Base-by-base conservation (phyloP, 1,140 invertebrate species). In the Chlorops oryzae region DNA sequence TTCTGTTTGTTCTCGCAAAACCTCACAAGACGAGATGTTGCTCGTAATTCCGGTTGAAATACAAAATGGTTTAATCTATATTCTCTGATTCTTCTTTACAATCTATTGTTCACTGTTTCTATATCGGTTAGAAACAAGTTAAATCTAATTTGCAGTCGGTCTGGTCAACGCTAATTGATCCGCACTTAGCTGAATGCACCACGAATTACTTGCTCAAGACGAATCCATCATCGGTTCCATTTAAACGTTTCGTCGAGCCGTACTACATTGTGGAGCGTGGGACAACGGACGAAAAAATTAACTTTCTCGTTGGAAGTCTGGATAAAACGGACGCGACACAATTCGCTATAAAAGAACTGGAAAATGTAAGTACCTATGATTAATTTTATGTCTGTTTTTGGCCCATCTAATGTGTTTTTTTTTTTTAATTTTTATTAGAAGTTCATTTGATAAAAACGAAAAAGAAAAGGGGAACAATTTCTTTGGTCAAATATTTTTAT, bases 191-290 rank as follows among this genome's bases (percentile, higher is more conserved):
- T 5, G 56, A 66, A 40, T 59, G 57, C 37, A 66, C 63, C 15
- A 59, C 63, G 51, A 64, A 69, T 39, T 69, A 59, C 58, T 43
- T 69, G 32, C 69, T 65, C 58, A 56, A 47, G 38, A 55, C 62
- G n/a, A 59, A 10, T 10, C 56, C 7, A 61, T 12, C 22, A 2
- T 54, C 65, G 18, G 59, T 69, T 49, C 51, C 50, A 5, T 32
- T 69, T 13, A 55, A 22, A 35, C 58, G 58, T 22, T 69, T 63
- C 37, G 58, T 54, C 1, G 65, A 69, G 39, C 65, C 65, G 10
- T 69, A 59, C 47, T 65, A 64, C 15, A 64, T 65, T 12, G 63
- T 69, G 46, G 63, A 69, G 24, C 60, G 63, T 10, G 65, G 65
- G 12, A 63, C 55, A 35, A 63, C 66, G 15, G 65, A 69, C 27